Evolutionary conservation across 1,140 invertebrate genomes (phyloP).

Genomic region (Eumeta japonica): DNA sequence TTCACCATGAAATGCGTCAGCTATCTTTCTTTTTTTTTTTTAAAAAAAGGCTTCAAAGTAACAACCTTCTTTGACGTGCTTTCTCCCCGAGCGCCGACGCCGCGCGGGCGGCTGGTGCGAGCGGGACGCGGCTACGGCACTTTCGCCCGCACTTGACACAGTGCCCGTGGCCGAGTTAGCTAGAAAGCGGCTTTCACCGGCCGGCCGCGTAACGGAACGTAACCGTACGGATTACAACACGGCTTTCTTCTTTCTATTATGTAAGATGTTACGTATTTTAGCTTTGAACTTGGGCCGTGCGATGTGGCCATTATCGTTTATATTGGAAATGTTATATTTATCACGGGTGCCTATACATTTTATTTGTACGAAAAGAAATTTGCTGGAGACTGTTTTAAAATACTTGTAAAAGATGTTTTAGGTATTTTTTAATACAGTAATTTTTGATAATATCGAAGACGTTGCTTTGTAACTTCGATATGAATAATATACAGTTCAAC

Average conservation of each 20-base stretch:
- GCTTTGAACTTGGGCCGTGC: conserved; percentile 37
- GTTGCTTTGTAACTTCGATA: too few species aligned
- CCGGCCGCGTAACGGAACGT: conserved; percentile 39
- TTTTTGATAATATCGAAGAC: too few species aligned
- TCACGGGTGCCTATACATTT: too few species aligned
- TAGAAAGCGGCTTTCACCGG: conserved; percentile 54
- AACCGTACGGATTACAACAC: conserved; percentile 43
- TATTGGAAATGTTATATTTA: too few species aligned
- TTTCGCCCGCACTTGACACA: conserved; percentile 55
- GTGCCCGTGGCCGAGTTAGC: conserved; percentile 52
- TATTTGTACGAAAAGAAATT: too few species aligned
- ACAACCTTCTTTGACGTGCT: conserved; percentile 35
- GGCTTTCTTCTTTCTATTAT: conserved; percentile 54
- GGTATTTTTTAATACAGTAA: too few species aligned
- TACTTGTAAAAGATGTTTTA: too few species aligned
- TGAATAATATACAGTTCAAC: too few species aligned
- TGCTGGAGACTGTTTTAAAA: too few species aligned
- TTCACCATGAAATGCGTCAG: neutral
- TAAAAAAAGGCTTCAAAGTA: conserved; percentile 6
- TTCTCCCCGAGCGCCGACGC: conserved; percentile 33
- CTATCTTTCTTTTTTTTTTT: neutral
- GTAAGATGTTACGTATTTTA: conserved; percentile 37
- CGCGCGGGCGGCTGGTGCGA: conserved; percentile 1
- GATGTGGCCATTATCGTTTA: too few species aligned
- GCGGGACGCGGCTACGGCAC: conserved; percentile 48